Evolutionary conservation across 2,797 vertebrate genomes (phyloP).

Genomic region (Remorina albescens): DNA sequence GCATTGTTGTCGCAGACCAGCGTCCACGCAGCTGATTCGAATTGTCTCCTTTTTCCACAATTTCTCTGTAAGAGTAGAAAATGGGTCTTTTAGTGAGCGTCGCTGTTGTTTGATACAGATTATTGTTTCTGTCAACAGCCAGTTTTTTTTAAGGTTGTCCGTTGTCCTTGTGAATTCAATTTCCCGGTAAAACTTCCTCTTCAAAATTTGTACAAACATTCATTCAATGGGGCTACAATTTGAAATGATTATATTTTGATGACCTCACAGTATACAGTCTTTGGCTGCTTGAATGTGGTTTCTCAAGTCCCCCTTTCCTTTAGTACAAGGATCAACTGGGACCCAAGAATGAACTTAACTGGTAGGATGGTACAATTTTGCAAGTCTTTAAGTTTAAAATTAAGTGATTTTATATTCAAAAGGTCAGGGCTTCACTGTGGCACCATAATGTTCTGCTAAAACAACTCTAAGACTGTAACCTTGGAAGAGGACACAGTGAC

Average conservation of each 20-base stretch:
- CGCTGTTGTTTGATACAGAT: conserved; percentile 12
- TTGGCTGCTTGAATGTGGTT: background rate
- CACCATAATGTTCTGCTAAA: too few species aligned
- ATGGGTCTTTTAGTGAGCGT: background rate
- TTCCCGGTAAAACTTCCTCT: too few species aligned
- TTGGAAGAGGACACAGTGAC: too few species aligned
- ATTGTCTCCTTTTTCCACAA: conserved; percentile 8
- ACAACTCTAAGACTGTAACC: too few species aligned
- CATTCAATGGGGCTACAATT: background rate
- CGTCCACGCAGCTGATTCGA: conserved; percentile 32
- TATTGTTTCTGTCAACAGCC: background rate
- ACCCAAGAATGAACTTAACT: too few species aligned
- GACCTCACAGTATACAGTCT: background rate
- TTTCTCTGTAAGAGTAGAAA: conserved; percentile 4
- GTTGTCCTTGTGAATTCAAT: background rate
- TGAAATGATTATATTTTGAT: background rate
- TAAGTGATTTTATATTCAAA: too few species aligned
- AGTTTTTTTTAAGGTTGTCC: background rate
- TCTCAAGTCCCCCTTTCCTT: too few species aligned
- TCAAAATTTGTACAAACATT: background rate
- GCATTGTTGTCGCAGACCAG: conserved; percentile 27
- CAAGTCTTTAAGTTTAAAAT: too few species aligned
- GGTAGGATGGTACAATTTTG: too few species aligned
- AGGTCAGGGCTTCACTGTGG: too few species aligned
- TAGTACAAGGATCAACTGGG: too few species aligned